phyloP scores from a whole-genome alignment of 1,140 invertebrate genomes.

The Drosophila ironensis region DNA sequence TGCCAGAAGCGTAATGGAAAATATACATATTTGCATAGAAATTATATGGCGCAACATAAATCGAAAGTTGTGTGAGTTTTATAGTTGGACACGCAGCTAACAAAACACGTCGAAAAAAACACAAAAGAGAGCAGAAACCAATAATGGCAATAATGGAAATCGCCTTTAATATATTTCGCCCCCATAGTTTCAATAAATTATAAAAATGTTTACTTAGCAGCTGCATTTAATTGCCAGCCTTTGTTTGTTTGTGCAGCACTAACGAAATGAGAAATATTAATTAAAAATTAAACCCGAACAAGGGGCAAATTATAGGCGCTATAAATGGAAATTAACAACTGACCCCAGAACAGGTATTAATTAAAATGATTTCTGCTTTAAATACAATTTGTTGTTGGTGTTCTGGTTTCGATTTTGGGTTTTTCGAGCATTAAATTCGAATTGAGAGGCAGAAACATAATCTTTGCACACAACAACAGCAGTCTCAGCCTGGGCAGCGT shows the following conservation, averaged over 20 bases:
- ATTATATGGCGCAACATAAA: constrained; percentile 63
- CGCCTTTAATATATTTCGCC: constrained; percentile 18
- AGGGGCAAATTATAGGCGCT: constrained; percentile 33
- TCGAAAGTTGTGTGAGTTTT: constrained; percentile 50
- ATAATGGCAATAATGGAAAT: constrained; percentile 35
- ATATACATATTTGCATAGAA: constrained; percentile 67
- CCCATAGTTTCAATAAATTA: constrained; percentile 49
- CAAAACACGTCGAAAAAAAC: constrained; percentile 24
- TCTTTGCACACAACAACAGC: constrained; percentile 71
- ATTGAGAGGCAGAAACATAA: too few species aligned
- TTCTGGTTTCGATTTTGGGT: constrained; percentile 14
- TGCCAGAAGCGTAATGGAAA: constrained; percentile 61
- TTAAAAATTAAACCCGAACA: constrained; percentile 37
- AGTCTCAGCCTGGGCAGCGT: constrained; percentile 24
- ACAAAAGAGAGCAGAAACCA: constrained; percentile 18
- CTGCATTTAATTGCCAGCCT: constrained; percentile 64
- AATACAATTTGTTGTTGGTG: constrained; percentile 14
- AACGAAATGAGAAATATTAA: constrained; percentile 30
- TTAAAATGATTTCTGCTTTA: constrained; percentile 66
- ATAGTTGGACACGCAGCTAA: constrained; percentile 57
- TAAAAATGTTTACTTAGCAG: constrained; percentile 59
- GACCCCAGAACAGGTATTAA: constrained; percentile 47
- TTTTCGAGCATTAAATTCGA: too few species aligned
- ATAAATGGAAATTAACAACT: constrained; percentile 58
- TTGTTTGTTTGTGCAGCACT: constrained; percentile 60